These are phyloP conservation scores for Cassiopea xamachana DNA, from an alignment of 30 jellyfish, hydroid and myxozoan species.

Conservation along the genomic window DNA sequence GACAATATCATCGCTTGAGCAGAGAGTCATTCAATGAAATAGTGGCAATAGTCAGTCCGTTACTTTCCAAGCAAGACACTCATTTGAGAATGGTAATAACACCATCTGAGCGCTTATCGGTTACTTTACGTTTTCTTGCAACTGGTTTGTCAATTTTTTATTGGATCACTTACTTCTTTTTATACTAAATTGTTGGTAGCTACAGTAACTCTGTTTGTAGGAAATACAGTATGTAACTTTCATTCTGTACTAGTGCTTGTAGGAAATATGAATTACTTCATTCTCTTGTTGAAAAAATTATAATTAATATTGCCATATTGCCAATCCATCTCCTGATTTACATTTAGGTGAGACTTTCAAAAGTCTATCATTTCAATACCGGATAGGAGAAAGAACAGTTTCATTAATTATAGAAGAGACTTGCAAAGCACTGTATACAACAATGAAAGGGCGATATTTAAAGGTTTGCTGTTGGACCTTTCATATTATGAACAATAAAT, in stretches of 20 bases:
- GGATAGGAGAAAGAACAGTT: constrained; percentile 43
- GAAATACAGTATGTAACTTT: not conserved
- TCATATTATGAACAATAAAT: not conserved
- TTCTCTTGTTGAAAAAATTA: not conserved
- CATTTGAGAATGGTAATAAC: constrained; percentile 17
- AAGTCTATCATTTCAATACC: constrained; percentile 34
- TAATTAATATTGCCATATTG: not conserved
- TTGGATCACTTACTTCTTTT: not conserved
- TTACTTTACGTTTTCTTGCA: constrained; percentile 45
- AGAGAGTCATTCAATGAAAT: constrained; percentile 17
- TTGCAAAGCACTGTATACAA: constrained; percentile 32
- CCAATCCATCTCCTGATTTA: not conserved
- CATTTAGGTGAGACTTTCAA: constrained; percentile 38
- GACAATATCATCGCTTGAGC: constrained; percentile 25
- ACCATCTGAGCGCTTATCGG: constrained; percentile 52
- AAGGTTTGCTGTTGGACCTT: constrained; percentile 22
- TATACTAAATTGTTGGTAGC: not conserved
- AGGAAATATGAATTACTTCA: not conserved
- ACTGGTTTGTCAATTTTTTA: constrained; percentile 16
- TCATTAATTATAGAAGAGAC: constrained; percentile 27
- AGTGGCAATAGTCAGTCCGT: constrained; percentile 17
- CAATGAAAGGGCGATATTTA: constrained; percentile 38
- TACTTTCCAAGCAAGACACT: constrained; percentile 35
- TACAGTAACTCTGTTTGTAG: not conserved
- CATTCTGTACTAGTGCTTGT: not conserved